Percentiles rank a stretch among this genome's conserved stretches.
Conservation (phyloP, 2,113 vertebrate species). For the Indicator maculatus region DNA sequence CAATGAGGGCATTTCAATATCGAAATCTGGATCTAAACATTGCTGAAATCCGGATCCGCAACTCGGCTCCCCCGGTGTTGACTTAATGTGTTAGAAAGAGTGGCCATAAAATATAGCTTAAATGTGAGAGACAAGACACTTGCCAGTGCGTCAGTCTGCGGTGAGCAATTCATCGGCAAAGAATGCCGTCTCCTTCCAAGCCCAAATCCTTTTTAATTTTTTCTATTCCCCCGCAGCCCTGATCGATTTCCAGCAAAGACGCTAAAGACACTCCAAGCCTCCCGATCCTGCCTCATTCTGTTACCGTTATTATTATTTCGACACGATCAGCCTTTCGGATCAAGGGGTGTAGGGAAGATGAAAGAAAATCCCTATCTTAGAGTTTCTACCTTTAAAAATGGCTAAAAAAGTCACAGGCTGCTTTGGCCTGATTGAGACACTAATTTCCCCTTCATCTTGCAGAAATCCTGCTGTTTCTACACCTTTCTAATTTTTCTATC, state of each 20-base stretch:
- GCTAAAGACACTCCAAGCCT: neutral
- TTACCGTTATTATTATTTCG: neutral
- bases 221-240: accelerated
- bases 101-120: constrained; percentile 59
- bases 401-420: neutral
- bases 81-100: constrained; percentile 51
- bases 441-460: neutral
- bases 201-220: constrained; percentile 4
- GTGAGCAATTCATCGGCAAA: constrained; percentile 36
- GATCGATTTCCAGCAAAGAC: neutral
- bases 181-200: constrained; percentile 49
- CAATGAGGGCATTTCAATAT: constrained; percentile 76
- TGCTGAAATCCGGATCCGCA: constrained; percentile 65
- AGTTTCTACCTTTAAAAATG: neutral
- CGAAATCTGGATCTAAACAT: constrained; percentile 69
- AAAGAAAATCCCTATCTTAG: neutral
- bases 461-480: neutral
- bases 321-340: neutral
- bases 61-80: constrained; percentile 45
- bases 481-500: neutral
- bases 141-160: constrained; percentile 38
- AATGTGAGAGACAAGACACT: constrained; percentile 44
- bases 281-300: neutral
- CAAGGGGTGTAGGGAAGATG: neutral
- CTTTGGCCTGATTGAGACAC: neutral